Base-by-base conservation (phyloP, 2,888 invertebrate genomes). In the Drosophila phalerata region DNA sequence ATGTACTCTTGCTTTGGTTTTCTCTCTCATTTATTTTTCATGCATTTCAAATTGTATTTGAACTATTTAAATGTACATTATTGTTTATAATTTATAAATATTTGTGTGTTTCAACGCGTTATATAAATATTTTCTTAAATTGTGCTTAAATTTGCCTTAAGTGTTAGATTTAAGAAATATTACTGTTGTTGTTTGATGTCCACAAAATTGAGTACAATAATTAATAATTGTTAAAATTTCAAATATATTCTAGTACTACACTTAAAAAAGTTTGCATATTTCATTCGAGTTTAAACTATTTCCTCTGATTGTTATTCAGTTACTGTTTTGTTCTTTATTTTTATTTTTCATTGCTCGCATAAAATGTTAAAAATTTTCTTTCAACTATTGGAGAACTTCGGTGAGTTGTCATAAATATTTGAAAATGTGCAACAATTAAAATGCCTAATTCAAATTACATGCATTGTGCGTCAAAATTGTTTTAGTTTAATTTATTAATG, bases 21-120 rank as follows among this genome's bases (percentile, higher is more conserved):
- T 55, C n/a, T 61, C 25, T 69, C 47, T 75, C 75, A 58, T 78
- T 86, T 85, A 86, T 82, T 89, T 75, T 73, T 80, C 68, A 84
- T 89, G 83, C 73, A 82, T 64, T 81, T 88, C 90, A 90, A 90
- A 90, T 90, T 90, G 78, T 79, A 90, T 90, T 90, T 90, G 90
- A 90, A 88, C 82, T 90, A 76, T 84, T 65, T 79, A 79, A 89
- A 79, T 81, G 56, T 88, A 85, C 79, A 88, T 82, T 83, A 81
- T 76, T 81, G 77, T 85, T 76, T 76, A 53, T 53, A 73, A 62
- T 79, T 79, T 70, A 74, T 79, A 83, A 79, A 86, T 89, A 85
- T 79, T 62, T 63, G 56, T 77, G 65, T 86, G 85, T 78, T 78
- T 89, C 75, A 85, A 82, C 83, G 80, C 57, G 73, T 73, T 79